A percentile compares a stretch with the other conserved stretches of the same genome.
phyloP scores from a whole-genome alignment of 2,113 vertebrate genomes.

The Cyphomyrus plagiostoma region DNA sequence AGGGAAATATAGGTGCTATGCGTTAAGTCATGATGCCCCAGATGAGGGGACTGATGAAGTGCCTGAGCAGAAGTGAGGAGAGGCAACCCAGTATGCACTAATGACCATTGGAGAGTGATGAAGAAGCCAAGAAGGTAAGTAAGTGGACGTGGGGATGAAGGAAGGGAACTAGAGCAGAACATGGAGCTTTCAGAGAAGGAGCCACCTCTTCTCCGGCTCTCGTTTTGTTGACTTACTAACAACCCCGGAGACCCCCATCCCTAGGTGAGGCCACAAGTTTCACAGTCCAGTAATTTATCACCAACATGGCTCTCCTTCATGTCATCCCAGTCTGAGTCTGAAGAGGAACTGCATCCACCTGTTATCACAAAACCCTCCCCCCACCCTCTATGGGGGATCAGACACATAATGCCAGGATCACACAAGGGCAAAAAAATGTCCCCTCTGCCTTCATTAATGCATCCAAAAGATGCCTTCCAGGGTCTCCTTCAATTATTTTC shows the following conservation, averaged over 20 bases:
- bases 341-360: constrained; percentile 8
- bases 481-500: constrained; percentile 62
- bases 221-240: neutral
- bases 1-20: neutral
- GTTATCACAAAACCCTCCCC: constrained; percentile 33
- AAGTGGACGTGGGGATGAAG: neutral
- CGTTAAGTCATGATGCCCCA: neutral
- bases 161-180: neutral
- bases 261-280: neutral
- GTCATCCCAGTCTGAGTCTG: neutral
- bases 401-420: constrained; percentile 88
- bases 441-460: constrained; percentile 82
- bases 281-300: neutral
- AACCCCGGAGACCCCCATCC: neutral
- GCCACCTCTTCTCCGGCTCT: neutral
- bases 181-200: neutral
- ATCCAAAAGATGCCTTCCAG: constrained; percentile 53
- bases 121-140: neutral
- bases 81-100: neutral
- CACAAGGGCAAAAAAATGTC: constrained; percentile 69
- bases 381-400: constrained; percentile 66
- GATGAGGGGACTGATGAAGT: neutral
- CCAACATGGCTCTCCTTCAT: constrained; percentile 7
- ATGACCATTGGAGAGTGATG: neutral
- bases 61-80: neutral